Base-by-base conservation (phyloP, 2,888 invertebrate genomes). In the Lepidocyrtinus sp. region DNA sequence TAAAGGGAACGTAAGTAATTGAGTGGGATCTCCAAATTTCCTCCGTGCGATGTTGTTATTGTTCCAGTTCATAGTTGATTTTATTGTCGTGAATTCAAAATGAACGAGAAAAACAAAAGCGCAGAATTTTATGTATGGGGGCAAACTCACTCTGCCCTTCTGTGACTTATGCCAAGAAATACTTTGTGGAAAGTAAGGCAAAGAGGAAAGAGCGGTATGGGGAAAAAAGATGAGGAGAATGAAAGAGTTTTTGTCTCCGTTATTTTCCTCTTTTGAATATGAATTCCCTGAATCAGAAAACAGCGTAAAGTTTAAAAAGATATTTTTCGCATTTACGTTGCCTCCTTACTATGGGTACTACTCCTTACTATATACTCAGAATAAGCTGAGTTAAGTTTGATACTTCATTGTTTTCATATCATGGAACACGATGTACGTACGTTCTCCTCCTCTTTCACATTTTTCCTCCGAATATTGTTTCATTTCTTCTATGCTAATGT, bases 31-130 rank as follows among this genome's bases (percentile, higher is more conserved):
- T 62, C 67, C 12, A 69, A 55, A 59, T 27, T 75, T 69, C 25
- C 21, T 64, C 19, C 26, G 22, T 21, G 27, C 21, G 7, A 7
- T 46, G 15, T 55, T 76, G 64, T 9, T 24, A 65, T 71, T 65
- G 25, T 25, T 24, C 17, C 55, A 67, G 65, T 55, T 67, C 21
- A 3, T 73, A 73, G 68, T 64, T 78, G 73, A 73, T 72, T 73
- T 73, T 64, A 73, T 63, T 78, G 78, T 72, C 78, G 68, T 61
- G 73, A 73, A 73, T 78, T 72, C 65, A 50, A 68, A 78, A 68
- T 68, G 78, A 68, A 78, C 7, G 72, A 50, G 21, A 25, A 69
- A 45, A 26, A 59, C 2, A 24, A 24, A 45, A 17, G 22, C 27
- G 9, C 12, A 27, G n/a, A 36, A 50, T 68, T 45, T 45, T 45